Evolutionary conservation across 2,888 invertebrate species (phyloP).

Genomic region (Coenonympha arcania): DNA sequence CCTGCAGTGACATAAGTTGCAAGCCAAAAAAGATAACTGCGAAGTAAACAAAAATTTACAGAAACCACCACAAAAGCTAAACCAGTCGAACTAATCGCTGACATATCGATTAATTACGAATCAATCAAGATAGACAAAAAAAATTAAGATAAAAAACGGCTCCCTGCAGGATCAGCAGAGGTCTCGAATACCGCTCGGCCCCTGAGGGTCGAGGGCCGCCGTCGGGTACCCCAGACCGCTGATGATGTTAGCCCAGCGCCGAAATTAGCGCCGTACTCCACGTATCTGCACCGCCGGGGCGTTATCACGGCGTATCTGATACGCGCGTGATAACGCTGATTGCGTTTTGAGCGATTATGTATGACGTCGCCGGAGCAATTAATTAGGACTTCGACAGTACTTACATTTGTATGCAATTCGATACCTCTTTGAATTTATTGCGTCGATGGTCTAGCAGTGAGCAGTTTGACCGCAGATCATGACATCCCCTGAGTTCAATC

Average conservation of each 20-base stretch:
- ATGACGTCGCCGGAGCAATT: conserved; percentile 16
- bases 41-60: too few species aligned
- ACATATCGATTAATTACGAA: conserved; percentile 55
- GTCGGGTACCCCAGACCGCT: conserved; percentile 71
- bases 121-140: conserved; percentile 62
- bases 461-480: too few species aligned
- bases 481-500: too few species aligned
- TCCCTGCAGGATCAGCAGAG: conserved; percentile 70
- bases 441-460: too few species aligned
- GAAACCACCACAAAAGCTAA: background rate
- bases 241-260: conserved; percentile 59
- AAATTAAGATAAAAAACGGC: conserved; percentile 64
- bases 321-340: conserved; percentile 31
- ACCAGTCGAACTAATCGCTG: conserved; percentile 19
- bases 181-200: conserved; percentile 73
- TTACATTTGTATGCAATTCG: too few species aligned
- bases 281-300: conserved; percentile 41
- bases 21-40: too few species aligned
- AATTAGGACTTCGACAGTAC: conserved; percentile 7
- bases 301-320: conserved; percentile 59
- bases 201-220: conserved; percentile 45
- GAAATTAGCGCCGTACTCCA: conserved; percentile 47
- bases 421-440: too few species aligned
- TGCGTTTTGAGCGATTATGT: conserved; percentile 29
- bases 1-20: too few species aligned